Evolutionary conservation across 2,797 vertebrate genomes (phyloP).

Genomic region (Bradypodion ventrale): DNA sequence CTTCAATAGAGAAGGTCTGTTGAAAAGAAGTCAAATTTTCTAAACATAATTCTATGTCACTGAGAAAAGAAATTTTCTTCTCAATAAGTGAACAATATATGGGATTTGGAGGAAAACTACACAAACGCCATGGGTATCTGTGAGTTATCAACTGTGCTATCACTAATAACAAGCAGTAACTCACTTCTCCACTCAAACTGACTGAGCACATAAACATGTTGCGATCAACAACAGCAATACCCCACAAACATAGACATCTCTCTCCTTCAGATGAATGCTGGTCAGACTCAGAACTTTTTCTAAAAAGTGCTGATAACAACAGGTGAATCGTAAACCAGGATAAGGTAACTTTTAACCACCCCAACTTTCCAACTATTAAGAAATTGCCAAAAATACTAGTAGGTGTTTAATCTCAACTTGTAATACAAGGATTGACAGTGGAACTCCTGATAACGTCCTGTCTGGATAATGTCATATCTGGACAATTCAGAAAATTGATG

Average conservation of each 20-base stretch:
- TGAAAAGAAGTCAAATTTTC: neutral
- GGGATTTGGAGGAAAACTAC: neutral
- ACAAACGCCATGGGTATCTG: neutral
- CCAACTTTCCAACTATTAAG: neutral
- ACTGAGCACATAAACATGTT: neutral
- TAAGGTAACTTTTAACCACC: too few relatives aligned
- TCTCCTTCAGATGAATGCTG: neutral
- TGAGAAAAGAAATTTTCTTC: neutral
- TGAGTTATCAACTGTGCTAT: neutral
- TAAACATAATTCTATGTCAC: neutral
- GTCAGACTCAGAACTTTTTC: too few relatives aligned
- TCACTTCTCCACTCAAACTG: neutral
- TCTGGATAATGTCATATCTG: too few relatives aligned
- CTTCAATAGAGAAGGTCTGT: neutral
- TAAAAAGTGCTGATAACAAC: too few relatives aligned
- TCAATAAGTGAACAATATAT: neutral
- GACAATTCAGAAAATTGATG: too few relatives aligned
- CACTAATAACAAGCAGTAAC: neutral
- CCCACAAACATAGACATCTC: too few relatives aligned
- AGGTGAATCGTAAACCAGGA: too few relatives aligned
- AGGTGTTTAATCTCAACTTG: neutral
- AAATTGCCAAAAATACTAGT: neutral
- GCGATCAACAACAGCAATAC: neutral
- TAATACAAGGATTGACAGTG: too few relatives aligned
- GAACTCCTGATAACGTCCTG: too few relatives aligned